Evolutionary conservation across 2,797 vertebrate species (phyloP), one percentile per base, ranked within the genome.

Genomic region (Hydrophis major): DNA sequence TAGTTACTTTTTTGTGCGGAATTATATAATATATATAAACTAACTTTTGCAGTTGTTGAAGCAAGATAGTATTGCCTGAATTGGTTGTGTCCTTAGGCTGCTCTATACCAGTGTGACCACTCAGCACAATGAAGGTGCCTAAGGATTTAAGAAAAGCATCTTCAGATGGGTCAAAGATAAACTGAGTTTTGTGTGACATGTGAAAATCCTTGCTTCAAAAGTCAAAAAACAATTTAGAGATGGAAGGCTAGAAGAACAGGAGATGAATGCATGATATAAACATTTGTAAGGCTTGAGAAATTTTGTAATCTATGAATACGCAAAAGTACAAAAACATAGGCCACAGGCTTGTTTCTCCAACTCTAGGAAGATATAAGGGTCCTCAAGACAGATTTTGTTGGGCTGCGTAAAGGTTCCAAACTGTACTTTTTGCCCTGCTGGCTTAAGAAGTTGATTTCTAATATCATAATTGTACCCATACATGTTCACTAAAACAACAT

Each of bases 1-100:
- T 90, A 91, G 90, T 22, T 83, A 83, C 87, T 91, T 59, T 59
- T 95, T 63, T 78, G 8, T 32, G 53, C 32, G 47, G 66, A 60
- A 78, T 10, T 83, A 89, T n/a, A 11, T 32, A 20, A 69, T n/a
- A 69, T 50, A 18, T 12, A 87, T 60, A 74, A 28, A 1, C 20
- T 20, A 60, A n/a, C 28, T 7, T 89, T 53, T 61, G 66, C 56
- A 92, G 42, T 27, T 56, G 50, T n/a, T 42, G 12, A 6, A 4
- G 10, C 2, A 55, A 32, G 86, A 55, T 6, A 74, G 18, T 13
- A 74, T 69, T 32, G 60, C 11, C 56, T 86, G 22, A 60, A 55
- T 37, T 86, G n/a, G 8, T 28, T 6, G 55, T 12, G n/a, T 42
- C 18, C 47, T 56, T 63, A 89, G 27, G 56, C 37, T 37, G 22